Evolutionary conservation across 2,113 vertebrate species (phyloP).

Genomic region (Mirounga angustirostris): DNA sequence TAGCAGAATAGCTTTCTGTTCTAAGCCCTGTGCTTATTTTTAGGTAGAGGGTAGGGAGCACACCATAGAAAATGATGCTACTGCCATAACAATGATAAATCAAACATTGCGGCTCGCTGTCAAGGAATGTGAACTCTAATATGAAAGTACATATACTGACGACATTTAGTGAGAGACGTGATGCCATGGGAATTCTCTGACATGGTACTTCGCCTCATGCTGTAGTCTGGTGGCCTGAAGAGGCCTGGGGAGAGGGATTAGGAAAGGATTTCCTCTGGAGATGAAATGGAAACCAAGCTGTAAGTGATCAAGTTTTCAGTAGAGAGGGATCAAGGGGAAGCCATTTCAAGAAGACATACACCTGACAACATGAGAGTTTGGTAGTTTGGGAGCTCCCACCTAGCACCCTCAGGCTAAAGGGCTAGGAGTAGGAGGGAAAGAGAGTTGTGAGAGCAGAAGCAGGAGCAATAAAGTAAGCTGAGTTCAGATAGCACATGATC

Average conservation of each 20-base stretch:
- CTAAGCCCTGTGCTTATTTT: not conserved
- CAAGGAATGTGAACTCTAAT: not conserved
- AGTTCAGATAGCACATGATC: not conserved
- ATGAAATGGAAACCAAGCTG: not conserved
- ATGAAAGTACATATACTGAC: not conserved
- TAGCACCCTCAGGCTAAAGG: not conserved
- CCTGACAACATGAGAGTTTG: not conserved
- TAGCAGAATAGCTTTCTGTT: not conserved
- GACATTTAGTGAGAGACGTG: not conserved
- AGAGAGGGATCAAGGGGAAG: not conserved
- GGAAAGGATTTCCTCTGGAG: not conserved
- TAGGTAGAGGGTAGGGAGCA: not conserved
- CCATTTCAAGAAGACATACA: not conserved
- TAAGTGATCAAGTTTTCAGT: not conserved
- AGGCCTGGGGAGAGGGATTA: not conserved
- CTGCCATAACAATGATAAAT: not conserved
- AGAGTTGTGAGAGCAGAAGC: not conserved
- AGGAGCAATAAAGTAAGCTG: not conserved
- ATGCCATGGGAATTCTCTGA: not conserved
- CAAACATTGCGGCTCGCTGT: not conserved
- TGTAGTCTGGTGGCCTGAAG: not conserved
- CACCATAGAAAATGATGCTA: not conserved
- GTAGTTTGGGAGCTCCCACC: not conserved
- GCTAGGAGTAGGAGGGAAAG: not conserved
- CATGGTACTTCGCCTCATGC: not conserved